Conservation (phyloP, 2,888 invertebrate genomes). For the Epinotia demarniana region DNA sequence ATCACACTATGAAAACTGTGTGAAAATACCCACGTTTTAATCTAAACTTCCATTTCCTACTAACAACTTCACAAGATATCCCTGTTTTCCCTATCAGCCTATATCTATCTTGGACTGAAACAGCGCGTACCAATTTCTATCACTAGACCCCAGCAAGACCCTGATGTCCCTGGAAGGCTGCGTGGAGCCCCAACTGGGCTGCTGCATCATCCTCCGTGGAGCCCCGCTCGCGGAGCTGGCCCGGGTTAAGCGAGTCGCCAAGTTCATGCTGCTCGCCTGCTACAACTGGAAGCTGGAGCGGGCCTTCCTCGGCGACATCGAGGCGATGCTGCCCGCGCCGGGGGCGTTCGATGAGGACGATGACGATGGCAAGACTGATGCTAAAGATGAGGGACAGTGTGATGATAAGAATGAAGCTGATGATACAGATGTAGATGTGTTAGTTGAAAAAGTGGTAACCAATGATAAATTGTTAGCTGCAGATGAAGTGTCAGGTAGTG, state of each 20-base stretch:
- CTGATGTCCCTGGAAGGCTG: slow-evolving; percentile 98
- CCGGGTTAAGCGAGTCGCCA: slow-evolving; percentile 92
- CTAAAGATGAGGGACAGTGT: slow-evolving; percentile 45
- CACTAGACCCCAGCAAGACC: slow-evolving; percentile 89
- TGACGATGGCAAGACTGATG: slow-evolving; percentile 46
- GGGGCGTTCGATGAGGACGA: slow-evolving; percentile 72
- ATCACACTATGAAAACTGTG: too few relatives aligned
- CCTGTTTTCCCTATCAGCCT: too few relatives aligned
- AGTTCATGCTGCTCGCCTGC: slow-evolving; percentile 91
- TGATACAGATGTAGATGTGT: slow-evolving; percentile 39
- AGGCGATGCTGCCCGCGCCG: slow-evolving; percentile 75
- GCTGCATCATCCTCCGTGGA: slow-evolving; percentile 95
- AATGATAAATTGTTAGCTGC: neutral
- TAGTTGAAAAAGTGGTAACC: neutral
- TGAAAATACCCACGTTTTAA: too few relatives aligned
- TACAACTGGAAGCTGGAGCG: slow-evolving; percentile 97
- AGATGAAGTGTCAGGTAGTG: neutral
- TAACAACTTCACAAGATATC: too few relatives aligned
- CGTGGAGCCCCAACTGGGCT: slow-evolving; percentile 91
- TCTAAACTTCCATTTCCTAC: too few relatives aligned
- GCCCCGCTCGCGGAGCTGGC: slow-evolving; percentile 88
- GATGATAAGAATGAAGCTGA: slow-evolving; percentile 48
- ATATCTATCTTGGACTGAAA: too few relatives aligned
- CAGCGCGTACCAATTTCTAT: neutral
- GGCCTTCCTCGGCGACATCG: slow-evolving; percentile 95